phyloP scores from a whole-genome alignment of 2,113 vertebrate species.

The Toxotes chatareus region DNA sequence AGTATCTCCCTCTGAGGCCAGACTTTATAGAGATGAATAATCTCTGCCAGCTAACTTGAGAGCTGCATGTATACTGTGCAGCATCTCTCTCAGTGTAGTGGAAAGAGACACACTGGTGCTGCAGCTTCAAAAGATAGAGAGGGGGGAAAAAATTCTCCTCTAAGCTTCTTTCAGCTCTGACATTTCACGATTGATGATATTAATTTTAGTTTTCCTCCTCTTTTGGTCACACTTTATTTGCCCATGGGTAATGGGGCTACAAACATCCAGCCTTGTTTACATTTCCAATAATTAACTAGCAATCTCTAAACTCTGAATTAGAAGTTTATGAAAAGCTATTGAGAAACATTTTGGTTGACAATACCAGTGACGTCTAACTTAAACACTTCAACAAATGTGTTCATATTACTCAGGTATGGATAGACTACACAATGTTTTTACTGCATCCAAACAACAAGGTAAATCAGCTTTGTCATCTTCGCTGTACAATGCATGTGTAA shows the following conservation, averaged over 20 bases:
- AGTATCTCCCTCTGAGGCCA: constrained; percentile 56
- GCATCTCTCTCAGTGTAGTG: constrained; percentile 32
- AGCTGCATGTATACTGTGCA: constrained; percentile 21
- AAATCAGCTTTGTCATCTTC: no score
- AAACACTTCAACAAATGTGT: neutral
- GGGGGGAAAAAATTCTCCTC: constrained; percentile 13
- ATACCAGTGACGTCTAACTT: neutral
- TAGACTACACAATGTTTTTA: no score
- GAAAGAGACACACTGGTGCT: constrained; percentile 24
- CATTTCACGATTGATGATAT: constrained; percentile 17
- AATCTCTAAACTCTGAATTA: neutral
- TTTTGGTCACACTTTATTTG: constrained; percentile 4
- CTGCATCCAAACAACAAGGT: no score
- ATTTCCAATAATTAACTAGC: neutral
- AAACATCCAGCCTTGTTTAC: neutral
- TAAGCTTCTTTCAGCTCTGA: constrained; percentile 21
- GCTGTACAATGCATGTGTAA: no score
- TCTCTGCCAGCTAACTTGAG: constrained; percentile 42
- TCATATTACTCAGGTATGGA: no score
- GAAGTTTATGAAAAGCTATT: neutral
- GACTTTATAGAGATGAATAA: constrained; percentile 64
- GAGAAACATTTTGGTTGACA: neutral
- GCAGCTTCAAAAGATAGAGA: constrained; percentile 20
- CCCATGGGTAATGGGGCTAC: neutral
- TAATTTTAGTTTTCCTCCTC: neutral